These are phyloP conservation scores for Heliconius ismenius DNA, from an alignment of 2,888 invertebrate genomes.

Conservation along the genomic window DNA sequence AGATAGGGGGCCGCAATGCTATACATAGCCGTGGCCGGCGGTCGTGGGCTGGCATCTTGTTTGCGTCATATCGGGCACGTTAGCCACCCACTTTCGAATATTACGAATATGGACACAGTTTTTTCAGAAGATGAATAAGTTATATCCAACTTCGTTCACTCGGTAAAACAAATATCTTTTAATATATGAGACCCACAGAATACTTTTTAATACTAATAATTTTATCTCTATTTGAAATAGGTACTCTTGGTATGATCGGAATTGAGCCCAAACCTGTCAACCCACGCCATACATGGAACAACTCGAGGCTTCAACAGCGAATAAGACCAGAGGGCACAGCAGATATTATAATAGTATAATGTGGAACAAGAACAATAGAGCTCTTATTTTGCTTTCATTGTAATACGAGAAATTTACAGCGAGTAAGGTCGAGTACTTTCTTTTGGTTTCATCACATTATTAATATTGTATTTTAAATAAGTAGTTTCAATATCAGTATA, in stretches of 20 bases:
- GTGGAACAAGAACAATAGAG: slow-evolving; percentile 7
- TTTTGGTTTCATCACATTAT: neutral
- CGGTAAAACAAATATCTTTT: neutral
- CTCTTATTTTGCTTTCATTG: slow-evolving; percentile 1
- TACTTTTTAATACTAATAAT: no score
- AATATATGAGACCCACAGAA: neutral
- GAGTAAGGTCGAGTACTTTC: slow-evolving; percentile 18
- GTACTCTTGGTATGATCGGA: no score
- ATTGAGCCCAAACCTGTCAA: no score
- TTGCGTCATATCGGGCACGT: neutral
- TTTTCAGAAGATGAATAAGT: neutral
- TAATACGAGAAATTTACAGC: neutral
- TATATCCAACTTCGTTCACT: neutral
- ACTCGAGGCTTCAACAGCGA: neutral
- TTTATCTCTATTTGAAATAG: no score
- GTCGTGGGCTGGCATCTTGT: slow-evolving; percentile 14
- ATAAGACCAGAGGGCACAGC: neutral
- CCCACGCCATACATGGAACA: no score
- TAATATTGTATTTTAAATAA: no score
- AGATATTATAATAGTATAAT: neutral
- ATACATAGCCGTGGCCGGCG: slow-evolving; percentile 27
- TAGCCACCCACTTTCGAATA: slow-evolving; percentile 11
- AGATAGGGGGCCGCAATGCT: slow-evolving; percentile 28
- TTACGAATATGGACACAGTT: neutral
- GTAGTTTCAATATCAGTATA: no score